A percentile compares a stretch with the other conserved stretches of the same genome.
phyloP scores from a whole-genome alignment of 2,888 invertebrate species.

The Callosobruchus maculatus region DNA sequence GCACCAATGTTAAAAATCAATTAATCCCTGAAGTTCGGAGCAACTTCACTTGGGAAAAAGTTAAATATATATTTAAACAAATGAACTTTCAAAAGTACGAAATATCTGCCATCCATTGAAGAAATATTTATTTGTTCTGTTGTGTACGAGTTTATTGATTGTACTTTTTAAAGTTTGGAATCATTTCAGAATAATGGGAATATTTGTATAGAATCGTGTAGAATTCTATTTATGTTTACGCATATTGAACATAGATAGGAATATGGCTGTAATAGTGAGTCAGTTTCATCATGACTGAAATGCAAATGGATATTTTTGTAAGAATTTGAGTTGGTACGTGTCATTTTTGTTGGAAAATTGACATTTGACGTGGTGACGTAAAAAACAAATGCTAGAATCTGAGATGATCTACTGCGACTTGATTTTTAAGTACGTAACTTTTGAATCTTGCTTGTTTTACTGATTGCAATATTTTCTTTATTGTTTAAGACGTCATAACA shows the following conservation, averaged over 20 bases:
- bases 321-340: background rate
- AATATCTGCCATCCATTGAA: constrained; percentile 36
- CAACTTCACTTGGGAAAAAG: background rate
- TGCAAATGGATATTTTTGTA: background rate
- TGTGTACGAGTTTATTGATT: constrained; percentile 17
- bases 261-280: constrained; percentile 31
- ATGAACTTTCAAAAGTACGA: constrained; percentile 39
- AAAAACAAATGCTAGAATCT: background rate
- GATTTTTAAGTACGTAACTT: no score
- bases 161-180: constrained; percentile 38
- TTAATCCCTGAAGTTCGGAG: background rate
- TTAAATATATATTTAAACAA: constrained; percentile 9
- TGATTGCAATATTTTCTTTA: no score
- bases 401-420: no score
- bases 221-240: constrained; percentile 35
- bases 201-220: constrained; percentile 32
- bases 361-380: background rate
- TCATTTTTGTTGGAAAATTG: constrained; percentile 4
- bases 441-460: no score
- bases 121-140: constrained; percentile 18
- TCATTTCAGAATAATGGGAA: constrained; percentile 22
- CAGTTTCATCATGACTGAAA: constrained; percentile 19
- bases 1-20: constrained; percentile 11
- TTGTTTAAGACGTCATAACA: background rate
- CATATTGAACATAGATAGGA: constrained; percentile 32